phyloP scores from a whole-genome alignment of 2,888 invertebrate genomes.

The Hypomecis atomaria region DNA sequence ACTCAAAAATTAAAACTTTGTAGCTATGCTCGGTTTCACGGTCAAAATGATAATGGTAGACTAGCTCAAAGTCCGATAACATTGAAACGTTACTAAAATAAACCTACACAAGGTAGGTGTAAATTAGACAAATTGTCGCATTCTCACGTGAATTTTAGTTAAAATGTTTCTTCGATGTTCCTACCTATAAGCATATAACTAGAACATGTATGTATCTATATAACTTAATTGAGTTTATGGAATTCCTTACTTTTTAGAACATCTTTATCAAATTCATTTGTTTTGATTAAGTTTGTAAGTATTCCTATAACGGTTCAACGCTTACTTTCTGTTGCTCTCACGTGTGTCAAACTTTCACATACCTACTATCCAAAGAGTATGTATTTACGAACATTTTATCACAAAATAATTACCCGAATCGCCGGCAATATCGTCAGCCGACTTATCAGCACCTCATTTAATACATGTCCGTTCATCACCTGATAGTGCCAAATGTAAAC shows the following conservation, averaged over 20 bases:
- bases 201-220: too few relatives aligned
- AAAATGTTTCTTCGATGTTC: background rate
- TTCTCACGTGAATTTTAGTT: slow-evolving; percentile 22
- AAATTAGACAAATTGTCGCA: slow-evolving; percentile 23
- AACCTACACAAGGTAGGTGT: slow-evolving; percentile 26
- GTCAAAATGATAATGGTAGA: slow-evolving; percentile 29
- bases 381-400: background rate
- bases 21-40: slow-evolving; percentile 31
- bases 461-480: slow-evolving; percentile 56
- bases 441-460: slow-evolving; percentile 46
- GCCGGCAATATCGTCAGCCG: slow-evolving; percentile 18
- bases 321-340: slow-evolving; percentile 6
- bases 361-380: background rate
- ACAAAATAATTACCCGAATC: slow-evolving; percentile 34
- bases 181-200: too few relatives aligned
- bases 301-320: background rate
- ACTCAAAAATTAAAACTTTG: background rate
- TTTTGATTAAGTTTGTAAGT: slow-evolving; percentile 2
- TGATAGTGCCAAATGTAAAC: slow-evolving; percentile 70
- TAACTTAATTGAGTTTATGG: too few relatives aligned
- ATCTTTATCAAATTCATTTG: slow-evolving; percentile 5
- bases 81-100: slow-evolving; percentile 44
- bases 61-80: slow-evolving; percentile 33
- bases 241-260: too few relatives aligned
- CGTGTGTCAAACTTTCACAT: background rate